Base-by-base conservation (phyloP, 1,140 invertebrate species). In the Phortica variegata region DNA sequence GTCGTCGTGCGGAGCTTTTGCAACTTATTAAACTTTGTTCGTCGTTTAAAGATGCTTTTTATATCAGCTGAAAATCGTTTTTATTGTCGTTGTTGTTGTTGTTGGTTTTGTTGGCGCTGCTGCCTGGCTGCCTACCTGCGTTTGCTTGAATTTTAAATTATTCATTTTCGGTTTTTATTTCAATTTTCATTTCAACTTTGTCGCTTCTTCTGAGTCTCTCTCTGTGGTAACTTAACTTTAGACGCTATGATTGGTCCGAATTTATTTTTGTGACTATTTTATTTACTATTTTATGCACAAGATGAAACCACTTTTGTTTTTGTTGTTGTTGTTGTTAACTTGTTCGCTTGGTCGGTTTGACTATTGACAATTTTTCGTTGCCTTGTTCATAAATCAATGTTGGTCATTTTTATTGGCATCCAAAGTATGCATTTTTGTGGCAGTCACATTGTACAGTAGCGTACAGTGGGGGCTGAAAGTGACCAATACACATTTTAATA, bases 1-100 rank as follows among this genome's bases (percentile, higher is more conserved):
- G 69, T 66, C 56, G 41, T 47, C 56, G 41, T 45, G 31, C 52
- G 54, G 46, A 73, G 70, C 70, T 70, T 63, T 65, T 53, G 54
- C 54, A 43, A 58, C 58, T 73, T 70, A 73, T 73, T 73, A 73
- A 73, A 73, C 70, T 70, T 73, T 61, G 60, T 65, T 54, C 57
- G 53, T 46, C 51, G 54, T 46, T 52, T 54, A 63, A 73, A 73
- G 70, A 73, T 73, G 70, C 70, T 73, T 73, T 73, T 73, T 73
- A 73, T 73, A 73, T 47, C 40, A 47, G 44, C 33, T 52, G 33
- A n/a, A 16, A 45, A 39, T 44, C n/a, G n/a, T n/a, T n/a, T n/a
- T n/a, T n/a, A n/a, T n/a, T n/a, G n/a, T n/a, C n/a, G n/a, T n/a
- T n/a, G n/a, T n/a, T 56, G 52, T 37, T 43, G 21, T 37, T 36